Percentiles rank a stretch among this genome's conserved stretches.
phyloP scores from a whole-genome alignment of 2,888 invertebrate species.

The Amphipyra berbera region DNA sequence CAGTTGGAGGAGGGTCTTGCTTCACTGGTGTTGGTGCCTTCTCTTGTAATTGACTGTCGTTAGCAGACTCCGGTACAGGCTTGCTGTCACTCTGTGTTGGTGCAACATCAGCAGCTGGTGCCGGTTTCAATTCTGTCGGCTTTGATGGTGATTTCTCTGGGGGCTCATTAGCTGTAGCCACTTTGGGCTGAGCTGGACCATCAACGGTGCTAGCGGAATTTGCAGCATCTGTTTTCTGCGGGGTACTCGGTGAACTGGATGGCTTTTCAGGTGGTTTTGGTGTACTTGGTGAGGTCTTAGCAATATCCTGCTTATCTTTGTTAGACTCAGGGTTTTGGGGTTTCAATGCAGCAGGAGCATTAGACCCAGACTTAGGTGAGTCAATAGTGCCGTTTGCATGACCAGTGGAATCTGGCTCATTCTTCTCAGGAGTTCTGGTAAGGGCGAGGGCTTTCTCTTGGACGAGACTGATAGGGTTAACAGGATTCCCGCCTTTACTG shows the following conservation, averaged over 20 bases:
- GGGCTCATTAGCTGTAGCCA: slow-evolving; percentile 79
- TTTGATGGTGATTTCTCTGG: slow-evolving; percentile 82
- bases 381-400: slow-evolving; percentile 85
- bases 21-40: slow-evolving; percentile 70
- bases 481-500: slow-evolving; percentile 76
- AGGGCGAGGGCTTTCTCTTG: slow-evolving; percentile 84
- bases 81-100: slow-evolving; percentile 82
- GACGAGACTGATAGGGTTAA: slow-evolving; percentile 84
- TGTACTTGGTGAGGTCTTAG: slow-evolving; percentile 85
- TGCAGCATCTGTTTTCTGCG: slow-evolving; percentile 77
- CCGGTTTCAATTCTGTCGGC: slow-evolving; percentile 79
- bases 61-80: slow-evolving; percentile 81
- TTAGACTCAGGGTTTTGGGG: slow-evolving; percentile 81
- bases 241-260: slow-evolving; percentile 71
- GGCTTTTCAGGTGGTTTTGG: slow-evolving; percentile 85
- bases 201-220: slow-evolving; percentile 70
- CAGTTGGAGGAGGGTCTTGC: slow-evolving; percentile 66
- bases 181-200: slow-evolving; percentile 77
- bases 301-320: slow-evolving; percentile 84
- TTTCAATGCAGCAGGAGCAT: slow-evolving; percentile 75
- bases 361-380: slow-evolving; percentile 78
- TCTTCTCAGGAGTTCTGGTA: slow-evolving; percentile 86
- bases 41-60: slow-evolving; percentile 76
- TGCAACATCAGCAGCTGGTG: slow-evolving; percentile 81
- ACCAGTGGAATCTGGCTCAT: slow-evolving; percentile 81